Conservation (phyloP, 2,888 invertebrate species). For the Notocelia uddmanniana region DNA sequence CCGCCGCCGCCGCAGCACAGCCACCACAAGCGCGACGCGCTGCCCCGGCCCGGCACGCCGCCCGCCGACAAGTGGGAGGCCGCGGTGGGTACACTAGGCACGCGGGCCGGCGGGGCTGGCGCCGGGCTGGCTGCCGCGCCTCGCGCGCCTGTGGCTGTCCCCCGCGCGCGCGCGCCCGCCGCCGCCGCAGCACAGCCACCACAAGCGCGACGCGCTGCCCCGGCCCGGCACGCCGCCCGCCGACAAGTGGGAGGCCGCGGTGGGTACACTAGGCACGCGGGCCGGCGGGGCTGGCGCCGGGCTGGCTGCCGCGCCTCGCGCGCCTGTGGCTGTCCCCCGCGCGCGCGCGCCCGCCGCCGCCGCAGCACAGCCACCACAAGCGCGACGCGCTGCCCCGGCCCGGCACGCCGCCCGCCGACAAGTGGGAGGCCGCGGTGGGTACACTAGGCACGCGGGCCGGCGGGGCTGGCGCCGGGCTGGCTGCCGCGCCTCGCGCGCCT, state of each 20-base stretch:
- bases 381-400: conserved; percentile 5
- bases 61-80: conserved; percentile 62
- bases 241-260: conserved; percentile 1
- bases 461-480: conserved; percentile 78
- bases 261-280: conserved; percentile 57
- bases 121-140: conserved; percentile 73
- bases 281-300: conserved; percentile 75
- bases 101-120: conserved; percentile 75
- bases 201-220: conserved; percentile 17
- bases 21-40: conserved; percentile 24
- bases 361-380: conserved; percentile 35
- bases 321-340: conserved; percentile 55
- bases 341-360: conserved; percentile 59
- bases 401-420: not conserved
- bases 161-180: conserved; percentile 57
- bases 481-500: conserved; percentile 66
- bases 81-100: conserved; percentile 49
- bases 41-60: not conserved
- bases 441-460: conserved; percentile 64
- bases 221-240: not conserved
- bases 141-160: conserved; percentile 58
- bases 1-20: conserved; percentile 57
- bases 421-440: conserved; percentile 1
- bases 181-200: conserved; percentile 47
- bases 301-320: conserved; percentile 70